phyloP scores from a whole-genome alignment of 2,113 vertebrate species.

The Lipophrys pholis region DNA sequence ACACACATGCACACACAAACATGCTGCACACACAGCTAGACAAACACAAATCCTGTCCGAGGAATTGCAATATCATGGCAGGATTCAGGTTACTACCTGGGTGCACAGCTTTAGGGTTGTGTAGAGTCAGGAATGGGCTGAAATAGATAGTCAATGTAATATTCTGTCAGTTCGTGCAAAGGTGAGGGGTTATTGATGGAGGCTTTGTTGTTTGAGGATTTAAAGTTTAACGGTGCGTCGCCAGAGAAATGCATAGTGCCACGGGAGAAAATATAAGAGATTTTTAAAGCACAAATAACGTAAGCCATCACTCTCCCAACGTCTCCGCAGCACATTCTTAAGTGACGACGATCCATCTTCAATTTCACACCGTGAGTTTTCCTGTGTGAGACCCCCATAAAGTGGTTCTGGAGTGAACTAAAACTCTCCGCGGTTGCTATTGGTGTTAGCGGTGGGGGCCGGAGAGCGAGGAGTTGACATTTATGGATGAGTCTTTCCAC shows the following conservation, averaged over 20 bases:
- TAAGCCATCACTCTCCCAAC: slow-evolving; percentile 49
- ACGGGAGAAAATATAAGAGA: slow-evolving; percentile 31
- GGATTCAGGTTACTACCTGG: slow-evolving; percentile 62
- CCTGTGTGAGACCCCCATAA: slow-evolving; percentile 58
- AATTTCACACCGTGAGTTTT: slow-evolving; percentile 70
- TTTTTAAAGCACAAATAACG: slow-evolving; percentile 69
- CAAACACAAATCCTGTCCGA: slow-evolving; percentile 43
- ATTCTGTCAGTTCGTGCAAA: slow-evolving; percentile 65
- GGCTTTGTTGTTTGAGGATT: slow-evolving; percentile 62
- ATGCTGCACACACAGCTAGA: slow-evolving; percentile 38
- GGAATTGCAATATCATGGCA: slow-evolving; percentile 50
- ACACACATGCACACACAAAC: slow-evolving; percentile 43
- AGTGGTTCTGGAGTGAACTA: slow-evolving; percentile 46
- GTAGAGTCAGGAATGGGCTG: slow-evolving; percentile 50
- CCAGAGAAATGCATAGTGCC: slow-evolving; percentile 48
- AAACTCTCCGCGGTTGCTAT: slow-evolving; percentile 50
- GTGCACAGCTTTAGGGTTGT: slow-evolving; percentile 39
- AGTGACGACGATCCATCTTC: slow-evolving; percentile 74
- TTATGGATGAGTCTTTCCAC: slow-evolving; percentile 77
- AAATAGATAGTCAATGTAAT: slow-evolving; percentile 68
- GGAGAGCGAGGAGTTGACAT: slow-evolving; percentile 60
- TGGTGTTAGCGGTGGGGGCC: slow-evolving; percentile 51
- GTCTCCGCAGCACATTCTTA: slow-evolving; percentile 61
- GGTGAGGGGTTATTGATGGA: slow-evolving; percentile 65
- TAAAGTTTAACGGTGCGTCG: slow-evolving; percentile 54